Base-by-base conservation (phyloP, 2,797 vertebrate genomes). In the Pangasius macronema region DNA sequence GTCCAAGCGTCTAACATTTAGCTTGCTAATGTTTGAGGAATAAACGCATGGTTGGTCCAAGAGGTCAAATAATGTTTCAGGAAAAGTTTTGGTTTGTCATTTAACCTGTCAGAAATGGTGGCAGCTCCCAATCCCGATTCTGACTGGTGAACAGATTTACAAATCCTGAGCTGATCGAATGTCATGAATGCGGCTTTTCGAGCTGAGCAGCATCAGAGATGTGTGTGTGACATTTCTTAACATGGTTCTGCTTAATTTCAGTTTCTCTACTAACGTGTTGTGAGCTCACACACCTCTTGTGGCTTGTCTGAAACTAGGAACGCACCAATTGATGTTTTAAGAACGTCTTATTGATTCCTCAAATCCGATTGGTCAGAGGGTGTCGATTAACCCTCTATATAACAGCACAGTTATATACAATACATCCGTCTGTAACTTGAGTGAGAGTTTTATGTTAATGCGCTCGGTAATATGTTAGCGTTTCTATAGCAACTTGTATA, bases 131-230 rank as follows among this genome's bases (percentile, higher is more conserved):
- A 20, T 70, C 33, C 0, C 2, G 10, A 33, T 68, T 16, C n/a
- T 30, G 36, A 33, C 30, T 36, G 14, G 0, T 33, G 6, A 77
- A 55, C 51, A 57, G 30, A 30, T 53, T 51, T 8, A 11, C 9
- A 36, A 36, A 36, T 33, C 16, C 30, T 22, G 18, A 57, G n/a
- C 61, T 10, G 59, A 83, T 83, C 61, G 11, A 7, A 14, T 30
- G 68, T 10, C 73, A 49, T 27, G 42, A 77, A 85, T 51, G 73
- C 77, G 42, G 57, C 39, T 70, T 85, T 51, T 85, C 73, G 16
- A 63, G 55, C 57, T 22, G 8, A 61, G 72, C 72, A 13, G 27
- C 22, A 5, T 68, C 72, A 10, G 1, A n/a, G 46, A 7, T 30
- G 49, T 49, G 16, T 51, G 24, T 7, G 20, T 79, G 86, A 68